These are phyloP conservation scores for Tiliqua scincoides DNA, from an alignment of 2,113 vertebrate genomes.

Conservation along the genomic window DNA sequence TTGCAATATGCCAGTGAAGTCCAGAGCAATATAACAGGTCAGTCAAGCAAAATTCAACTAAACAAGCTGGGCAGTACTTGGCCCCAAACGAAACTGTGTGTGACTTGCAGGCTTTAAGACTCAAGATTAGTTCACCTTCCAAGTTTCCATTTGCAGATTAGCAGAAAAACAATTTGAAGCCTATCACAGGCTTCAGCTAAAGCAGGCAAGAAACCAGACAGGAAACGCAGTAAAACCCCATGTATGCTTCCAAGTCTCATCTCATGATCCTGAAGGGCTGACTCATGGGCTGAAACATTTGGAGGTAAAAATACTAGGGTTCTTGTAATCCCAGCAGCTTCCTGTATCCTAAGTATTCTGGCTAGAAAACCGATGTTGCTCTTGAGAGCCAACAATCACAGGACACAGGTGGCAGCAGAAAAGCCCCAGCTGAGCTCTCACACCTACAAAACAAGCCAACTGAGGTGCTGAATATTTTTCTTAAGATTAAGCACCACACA, in stretches of 20 bases:
- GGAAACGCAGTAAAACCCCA: neutral
- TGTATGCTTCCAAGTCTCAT: neutral
- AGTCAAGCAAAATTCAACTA: neutral
- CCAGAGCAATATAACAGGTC: neutral
- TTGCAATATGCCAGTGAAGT: neutral
- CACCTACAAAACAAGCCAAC: neutral
- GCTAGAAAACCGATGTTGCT: neutral
- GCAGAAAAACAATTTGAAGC: neutral
- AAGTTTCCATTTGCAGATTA: neutral
- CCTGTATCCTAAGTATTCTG: neutral
- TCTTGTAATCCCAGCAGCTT: neutral
- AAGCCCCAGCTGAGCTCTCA: neutral
- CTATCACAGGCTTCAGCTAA: neutral
- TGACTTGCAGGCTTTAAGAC: too few relatives aligned
- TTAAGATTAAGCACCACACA: neutral
- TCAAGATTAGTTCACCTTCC: neutral
- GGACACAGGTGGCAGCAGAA: neutral
- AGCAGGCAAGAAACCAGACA: neutral
- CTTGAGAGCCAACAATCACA: neutral
- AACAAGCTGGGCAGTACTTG: conserved; percentile 9
- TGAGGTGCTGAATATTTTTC: neutral
- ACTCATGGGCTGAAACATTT: neutral
- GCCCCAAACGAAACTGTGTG: neutral
- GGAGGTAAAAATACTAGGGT: neutral
- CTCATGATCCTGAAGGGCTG: neutral